Evolutionary conservation across 2,797 vertebrate species (phyloP), one percentile per base, ranked within the genome.

Genomic region (Danio choprae): DNA sequence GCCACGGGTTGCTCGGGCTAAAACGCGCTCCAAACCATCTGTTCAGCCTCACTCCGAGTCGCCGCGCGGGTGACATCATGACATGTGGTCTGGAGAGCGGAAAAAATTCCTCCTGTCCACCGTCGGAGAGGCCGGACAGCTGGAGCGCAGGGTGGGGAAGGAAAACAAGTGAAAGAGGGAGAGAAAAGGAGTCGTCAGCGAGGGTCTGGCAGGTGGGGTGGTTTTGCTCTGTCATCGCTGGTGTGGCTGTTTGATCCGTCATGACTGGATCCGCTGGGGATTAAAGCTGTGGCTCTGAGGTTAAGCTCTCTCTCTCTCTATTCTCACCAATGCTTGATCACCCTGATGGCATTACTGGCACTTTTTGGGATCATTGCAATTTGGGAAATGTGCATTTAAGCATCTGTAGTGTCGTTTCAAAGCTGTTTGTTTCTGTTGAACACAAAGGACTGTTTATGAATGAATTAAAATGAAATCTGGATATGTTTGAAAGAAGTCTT

Each of bases 51-150:
- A 84, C 79, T 72, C 81, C 81, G 81, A 87, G 90, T 89, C 87
- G 82, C 88, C 80, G 36, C 77, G 5, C 65, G 81, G 80, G 89
- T 92, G 90, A 92, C 91, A 91, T 93, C 91, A 92, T 91, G 89
- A 87, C 90, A 87, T 89, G 90, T 85, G 87, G 62, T 68, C 76
- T 38, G 55, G 88, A 84, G 62, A 73, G 84, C 59, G 87, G 90
- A 92, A 93, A 92, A 92, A 91, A 91, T 91, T 87, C 86, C 86
- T 77, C 86, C 81, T 10, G 84, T 82, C 86, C 81, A 20, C 62
- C 41, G 41, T 53, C 16, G 55, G 9, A 77, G 75, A 74, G 59
- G 62, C 77, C 55, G 63, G 82, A 82, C 68, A 82, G 80, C 60
- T 60, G 51, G 74, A 72, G 63, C 43, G 50, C 7, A 29, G 72